Conservation (phyloP, 2,113 vertebrate genomes). For the Sprattus sprattus region DNA sequence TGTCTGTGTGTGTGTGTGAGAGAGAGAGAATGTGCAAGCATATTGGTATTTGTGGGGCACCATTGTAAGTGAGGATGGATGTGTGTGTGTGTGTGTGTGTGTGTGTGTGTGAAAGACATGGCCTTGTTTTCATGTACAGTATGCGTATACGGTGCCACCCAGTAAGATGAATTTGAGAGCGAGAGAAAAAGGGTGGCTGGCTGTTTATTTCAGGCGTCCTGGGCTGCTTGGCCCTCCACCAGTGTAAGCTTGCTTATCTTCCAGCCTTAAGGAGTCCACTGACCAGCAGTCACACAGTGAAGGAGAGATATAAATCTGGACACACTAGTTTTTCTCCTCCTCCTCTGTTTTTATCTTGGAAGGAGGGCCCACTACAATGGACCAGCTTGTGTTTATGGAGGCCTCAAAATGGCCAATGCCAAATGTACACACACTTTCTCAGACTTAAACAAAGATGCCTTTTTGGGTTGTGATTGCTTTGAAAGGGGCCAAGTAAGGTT, state of each 20-base stretch:
- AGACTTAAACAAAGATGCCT: neutral
- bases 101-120: neutral
- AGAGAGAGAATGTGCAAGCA: neutral
- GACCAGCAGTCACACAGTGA: neutral
- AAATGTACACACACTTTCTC: slow-evolving; percentile 19
- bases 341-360: neutral
- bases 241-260: slow-evolving; percentile 53
- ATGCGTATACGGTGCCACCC: neutral
- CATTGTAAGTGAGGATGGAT: neutral
- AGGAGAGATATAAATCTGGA: neutral
- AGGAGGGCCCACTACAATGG: slow-evolving; percentile 17
- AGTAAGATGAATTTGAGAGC: neutral
- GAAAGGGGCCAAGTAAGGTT: slow-evolving; percentile 12
- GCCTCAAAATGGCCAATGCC: slow-evolving; percentile 11
- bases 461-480: neutral
- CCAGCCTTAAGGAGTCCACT: slow-evolving; percentile 42
- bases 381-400: slow-evolving; percentile 16
- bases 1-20: slow-evolving; percentile 10
- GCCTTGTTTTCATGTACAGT: neutral
- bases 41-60: too few species aligned
- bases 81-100: neutral
- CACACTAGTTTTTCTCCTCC: neutral
- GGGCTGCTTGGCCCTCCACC: slow-evolving; percentile 42
- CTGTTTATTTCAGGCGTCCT: neutral
- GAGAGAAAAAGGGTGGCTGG: neutral